Conservation (phyloP, 2,888 invertebrate species). For the Sphaerophoria taeniata region DNA sequence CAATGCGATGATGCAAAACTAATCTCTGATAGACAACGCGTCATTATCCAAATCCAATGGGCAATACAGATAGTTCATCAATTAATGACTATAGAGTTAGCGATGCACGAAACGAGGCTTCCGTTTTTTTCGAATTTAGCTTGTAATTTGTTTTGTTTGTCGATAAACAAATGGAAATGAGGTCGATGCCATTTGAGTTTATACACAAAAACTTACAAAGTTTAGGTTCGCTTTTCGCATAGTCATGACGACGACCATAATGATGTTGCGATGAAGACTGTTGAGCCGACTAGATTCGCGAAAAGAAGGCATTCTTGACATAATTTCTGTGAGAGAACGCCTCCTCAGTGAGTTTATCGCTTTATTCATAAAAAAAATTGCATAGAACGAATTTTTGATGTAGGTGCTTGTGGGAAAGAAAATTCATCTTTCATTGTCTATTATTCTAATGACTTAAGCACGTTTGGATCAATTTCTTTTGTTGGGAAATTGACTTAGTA, state of each 20-base stretch:
- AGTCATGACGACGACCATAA: not conserved
- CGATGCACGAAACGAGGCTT: conserved; percentile 68
- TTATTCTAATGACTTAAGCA: not conserved
- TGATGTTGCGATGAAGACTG: conserved; percentile 5
- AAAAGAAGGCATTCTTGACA: conserved; percentile 62
- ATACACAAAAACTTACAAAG: conserved; percentile 15
- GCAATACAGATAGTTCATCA: conserved; percentile 45
- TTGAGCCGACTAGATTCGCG: not conserved
- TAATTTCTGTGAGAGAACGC: conserved; percentile 52
- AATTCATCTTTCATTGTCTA: not conserved
- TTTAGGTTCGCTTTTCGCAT: too few species aligned
- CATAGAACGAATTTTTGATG: not conserved
- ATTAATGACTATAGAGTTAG: conserved; percentile 66
- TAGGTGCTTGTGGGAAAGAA: conserved; percentile 9
- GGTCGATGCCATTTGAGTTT: conserved; percentile 34
- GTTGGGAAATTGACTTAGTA: too few species aligned
- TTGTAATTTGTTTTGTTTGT: conserved; percentile 6
- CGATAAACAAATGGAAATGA: conserved; percentile 32
- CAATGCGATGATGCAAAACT: conserved; percentile 1
- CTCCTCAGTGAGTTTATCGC: conserved; percentile 29
- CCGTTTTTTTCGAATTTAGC: conserved; percentile 48
- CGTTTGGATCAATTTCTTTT: not conserved
- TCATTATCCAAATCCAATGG: conserved; percentile 20
- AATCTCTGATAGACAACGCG: conserved; percentile 7
- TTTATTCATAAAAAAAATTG: not conserved